These are phyloP conservation scores for Okapia johnstoni DNA, from an alignment of 2,113 vertebrate species.

Conservation along the genomic window DNA sequence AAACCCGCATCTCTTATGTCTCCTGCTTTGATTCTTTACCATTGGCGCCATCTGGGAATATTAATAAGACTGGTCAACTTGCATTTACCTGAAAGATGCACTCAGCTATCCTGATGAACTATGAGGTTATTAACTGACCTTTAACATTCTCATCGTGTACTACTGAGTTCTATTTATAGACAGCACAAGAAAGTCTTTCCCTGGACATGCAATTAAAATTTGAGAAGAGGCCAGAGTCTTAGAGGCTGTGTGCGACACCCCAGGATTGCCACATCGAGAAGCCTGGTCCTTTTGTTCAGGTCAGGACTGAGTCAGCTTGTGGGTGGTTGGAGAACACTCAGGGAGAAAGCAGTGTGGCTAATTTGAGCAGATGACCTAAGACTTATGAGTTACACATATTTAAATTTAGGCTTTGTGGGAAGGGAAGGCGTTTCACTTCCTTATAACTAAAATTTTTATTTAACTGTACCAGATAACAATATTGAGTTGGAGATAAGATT, in stretches of 20 bases:
- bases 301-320: background rate
- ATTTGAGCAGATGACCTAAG: background rate
- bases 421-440: constrained; percentile 38
- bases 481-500: constrained; percentile 33
- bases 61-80: background rate
- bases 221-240: background rate
- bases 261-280: background rate
- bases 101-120: background rate
- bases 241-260: background rate
- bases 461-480: constrained; percentile 4
- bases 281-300: background rate
- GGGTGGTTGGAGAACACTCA: background rate
- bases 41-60: background rate
- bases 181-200: background rate
- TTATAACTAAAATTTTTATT: constrained; percentile 24
- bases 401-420: constrained; percentile 43
- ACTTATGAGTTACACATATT: background rate
- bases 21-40: background rate
- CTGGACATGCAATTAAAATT: background rate
- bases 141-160: background rate
- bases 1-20: background rate
- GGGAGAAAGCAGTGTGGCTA: background rate
- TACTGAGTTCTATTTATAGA: background rate
- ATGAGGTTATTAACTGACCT: background rate
- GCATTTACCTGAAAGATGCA: background rate